Base-by-base conservation (phyloP, 2,888 invertebrate genomes). In the Psylliodes chrysocephalus region DNA sequence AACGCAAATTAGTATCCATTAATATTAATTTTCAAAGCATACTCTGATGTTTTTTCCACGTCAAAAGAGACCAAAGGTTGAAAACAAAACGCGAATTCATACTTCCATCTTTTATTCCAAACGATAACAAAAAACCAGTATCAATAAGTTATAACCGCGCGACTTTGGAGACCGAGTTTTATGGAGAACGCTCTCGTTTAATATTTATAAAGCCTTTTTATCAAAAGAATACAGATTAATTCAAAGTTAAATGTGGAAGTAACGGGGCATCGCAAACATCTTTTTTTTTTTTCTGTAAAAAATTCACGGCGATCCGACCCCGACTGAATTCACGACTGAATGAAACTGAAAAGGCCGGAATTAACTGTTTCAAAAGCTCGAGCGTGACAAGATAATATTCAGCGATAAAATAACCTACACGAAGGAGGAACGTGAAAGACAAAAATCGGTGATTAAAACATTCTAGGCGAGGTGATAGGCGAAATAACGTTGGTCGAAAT, bases 311-410 rank as follows among this genome's bases (percentile, higher is more conserved):
- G 47, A 46, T 17, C 35, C 12, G 46, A n/a, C n/a, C n/a, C n/a
- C 22, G 56, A 8, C 46, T 42, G n/a, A n/a, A 51, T 67, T 62
- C 62, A 56, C 67, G 67, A 18, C 52, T 60, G 67, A 64, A 55
- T 60, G 53, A 52, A 59, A 28, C 64, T 33, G 63, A 60, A 63
- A 68, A 68, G 64, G 59, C 46, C 28, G 62, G 63, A 65, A 70
- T 70, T 66, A 70, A 67, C 63, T 57, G 64, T 68, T 68, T 64
- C 62, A 64, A 66, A 66, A 66, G 64, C 60, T 53, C 55, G 49
- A 68, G 61, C 69, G 66, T 71, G 71, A 71, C 71, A 66, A 71
- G 69, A 69, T 69, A 69, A 69, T 71, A 66, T 59, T 63, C 65
- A 30, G 62, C 61, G 69, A 68, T 68, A 66, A 66, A 66, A 59